phyloP scores from a whole-genome alignment of 2,797 vertebrate genomes.

The Cryptoblepharus egeriae region DNA sequence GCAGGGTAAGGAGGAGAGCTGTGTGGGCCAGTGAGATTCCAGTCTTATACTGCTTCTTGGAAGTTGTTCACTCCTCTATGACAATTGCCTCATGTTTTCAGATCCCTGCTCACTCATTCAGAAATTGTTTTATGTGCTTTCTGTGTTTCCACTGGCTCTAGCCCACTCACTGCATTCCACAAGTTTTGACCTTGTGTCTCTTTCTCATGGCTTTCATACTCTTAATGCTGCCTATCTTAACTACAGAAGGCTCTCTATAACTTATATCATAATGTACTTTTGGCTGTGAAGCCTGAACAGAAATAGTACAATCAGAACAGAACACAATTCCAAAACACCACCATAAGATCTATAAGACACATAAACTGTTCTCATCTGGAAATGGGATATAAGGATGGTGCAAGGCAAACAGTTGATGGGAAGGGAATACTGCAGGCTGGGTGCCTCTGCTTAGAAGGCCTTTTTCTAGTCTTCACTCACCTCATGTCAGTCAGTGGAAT shows the following conservation, averaged over 20 bases:
- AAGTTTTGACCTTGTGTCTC: neutral
- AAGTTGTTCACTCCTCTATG: neutral
- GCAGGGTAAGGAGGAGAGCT: neutral
- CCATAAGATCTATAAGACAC: no score
- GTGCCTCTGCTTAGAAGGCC: no score
- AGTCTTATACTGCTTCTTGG: neutral
- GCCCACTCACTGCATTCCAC: conserved; percentile 27
- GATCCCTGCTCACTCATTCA: conserved; percentile 20
- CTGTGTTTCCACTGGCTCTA: conserved; percentile 21
- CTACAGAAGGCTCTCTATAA: neutral
- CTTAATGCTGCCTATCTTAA: neutral
- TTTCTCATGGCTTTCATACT: conserved; percentile 14
- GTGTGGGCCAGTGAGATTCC: neutral
- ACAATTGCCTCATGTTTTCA: conserved; percentile 15
- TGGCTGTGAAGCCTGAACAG: neutral
- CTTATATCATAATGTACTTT: neutral
- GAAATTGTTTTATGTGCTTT: conserved; percentile 25
- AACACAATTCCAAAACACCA: neutral
- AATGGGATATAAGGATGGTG: no score
- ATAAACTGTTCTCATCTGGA: no score
- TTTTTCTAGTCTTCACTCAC: no score
- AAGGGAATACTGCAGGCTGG: no score
- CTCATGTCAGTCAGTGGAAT: no score
- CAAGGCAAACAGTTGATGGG: no score
- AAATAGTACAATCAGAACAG: neutral